Conservation (phyloP, 2,797 vertebrate species). For the Liasis olivaceus region DNA sequence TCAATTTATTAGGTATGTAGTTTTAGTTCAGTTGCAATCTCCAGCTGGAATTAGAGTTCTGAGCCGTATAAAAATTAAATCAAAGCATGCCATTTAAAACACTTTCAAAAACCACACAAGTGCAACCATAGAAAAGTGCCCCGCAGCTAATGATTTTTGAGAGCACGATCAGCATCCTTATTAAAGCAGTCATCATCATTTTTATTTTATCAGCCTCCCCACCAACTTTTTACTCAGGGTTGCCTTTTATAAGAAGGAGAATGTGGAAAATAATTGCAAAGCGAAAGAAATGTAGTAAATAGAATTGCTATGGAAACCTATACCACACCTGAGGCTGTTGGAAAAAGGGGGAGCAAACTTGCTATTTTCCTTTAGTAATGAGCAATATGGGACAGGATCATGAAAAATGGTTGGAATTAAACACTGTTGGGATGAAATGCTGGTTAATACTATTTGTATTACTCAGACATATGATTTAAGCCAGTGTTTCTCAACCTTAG, state of each 20-base stretch:
- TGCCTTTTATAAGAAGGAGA: background rate
- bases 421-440: background rate
- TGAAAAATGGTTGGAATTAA: background rate
- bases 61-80: background rate
- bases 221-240: background rate
- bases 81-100: background rate
- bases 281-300: background rate
- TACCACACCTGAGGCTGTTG: background rate
- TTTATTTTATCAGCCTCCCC: background rate
- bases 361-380: background rate
- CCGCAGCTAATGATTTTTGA: background rate
- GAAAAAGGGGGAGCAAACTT: background rate
- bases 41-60: background rate
- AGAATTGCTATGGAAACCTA: conserved; percentile 24
- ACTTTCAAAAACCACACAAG: background rate
- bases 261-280: background rate
- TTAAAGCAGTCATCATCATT: background rate
- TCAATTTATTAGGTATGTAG: background rate
- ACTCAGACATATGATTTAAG: background rate
- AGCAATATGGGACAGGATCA: background rate
- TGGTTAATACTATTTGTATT: background rate
- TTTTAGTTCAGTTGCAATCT: background rate
- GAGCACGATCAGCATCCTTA: background rate
- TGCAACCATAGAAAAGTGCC: background rate
- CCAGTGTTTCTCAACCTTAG: background rate